These are phyloP conservation scores for Polyommatus iphigenia DNA, from an alignment of 2,888 invertebrate species.

Conservation along the genomic window DNA sequence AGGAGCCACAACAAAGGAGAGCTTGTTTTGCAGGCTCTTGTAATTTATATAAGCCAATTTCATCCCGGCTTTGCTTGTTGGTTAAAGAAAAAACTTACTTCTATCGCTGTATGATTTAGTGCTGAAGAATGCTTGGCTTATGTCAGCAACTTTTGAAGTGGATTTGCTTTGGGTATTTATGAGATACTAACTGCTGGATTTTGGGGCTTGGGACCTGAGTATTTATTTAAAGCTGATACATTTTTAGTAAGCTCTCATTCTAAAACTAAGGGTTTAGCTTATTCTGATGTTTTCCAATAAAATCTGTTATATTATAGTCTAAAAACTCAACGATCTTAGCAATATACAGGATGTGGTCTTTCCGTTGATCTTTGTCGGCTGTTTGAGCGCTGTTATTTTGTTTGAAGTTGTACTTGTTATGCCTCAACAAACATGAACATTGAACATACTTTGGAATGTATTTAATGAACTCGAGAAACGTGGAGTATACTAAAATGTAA, in stretches of 20 bases:
- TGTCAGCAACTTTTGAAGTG: slow-evolving; percentile 17
- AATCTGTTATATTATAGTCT: neutral
- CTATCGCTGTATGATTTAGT: slow-evolving; percentile 19
- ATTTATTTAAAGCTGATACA: neutral
- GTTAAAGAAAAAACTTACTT: slow-evolving; percentile 19
- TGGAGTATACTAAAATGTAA: neutral
- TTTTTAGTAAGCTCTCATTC: neutral
- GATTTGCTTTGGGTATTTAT: slow-evolving; percentile 1
- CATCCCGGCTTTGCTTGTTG: slow-evolving; percentile 4
- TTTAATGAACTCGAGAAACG: slow-evolving; percentile 7
- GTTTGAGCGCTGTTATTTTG: slow-evolving; percentile 19
- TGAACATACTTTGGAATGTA: slow-evolving; percentile 8
- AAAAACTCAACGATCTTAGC: slow-evolving; percentile 2
- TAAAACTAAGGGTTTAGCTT: neutral
- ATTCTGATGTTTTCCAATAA: neutral
- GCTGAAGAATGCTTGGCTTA: slow-evolving; percentile 5
- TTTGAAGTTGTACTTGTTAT: slow-evolving; percentile 23
- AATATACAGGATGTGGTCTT: slow-evolving; percentile 23
- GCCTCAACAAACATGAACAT: slow-evolving; percentile 17
- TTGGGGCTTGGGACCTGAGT: neutral
- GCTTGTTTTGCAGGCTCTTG: slow-evolving; percentile 21
- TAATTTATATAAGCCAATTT: slow-evolving; percentile 24
- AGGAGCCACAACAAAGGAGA: slow-evolving; percentile 18
- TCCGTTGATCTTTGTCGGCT: slow-evolving; percentile 24
- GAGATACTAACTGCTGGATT: neutral